Evolutionary conservation across 2,888 invertebrate species (phyloP).

Genomic region (Oxyteleia sp.): DNA sequence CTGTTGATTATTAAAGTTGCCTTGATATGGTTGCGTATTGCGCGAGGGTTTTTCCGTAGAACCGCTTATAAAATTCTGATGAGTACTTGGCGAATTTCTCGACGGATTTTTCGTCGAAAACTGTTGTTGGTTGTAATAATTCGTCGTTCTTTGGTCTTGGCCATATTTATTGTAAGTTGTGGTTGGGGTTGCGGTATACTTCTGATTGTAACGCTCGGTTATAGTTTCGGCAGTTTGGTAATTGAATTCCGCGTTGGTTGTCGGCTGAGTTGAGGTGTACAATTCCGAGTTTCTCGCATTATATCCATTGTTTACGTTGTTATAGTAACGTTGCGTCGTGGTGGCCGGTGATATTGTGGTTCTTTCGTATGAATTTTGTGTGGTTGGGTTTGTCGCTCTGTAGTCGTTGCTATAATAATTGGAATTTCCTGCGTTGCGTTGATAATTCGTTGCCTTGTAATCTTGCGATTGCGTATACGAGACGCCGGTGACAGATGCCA

Average conservation of each 20-base stretch:
- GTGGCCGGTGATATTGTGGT: conserved; percentile 54
- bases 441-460: conserved; percentile 64
- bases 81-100: conserved; percentile 75
- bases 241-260: conserved; percentile 29
- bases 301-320: conserved; percentile 31
- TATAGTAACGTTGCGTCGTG: conserved; percentile 72
- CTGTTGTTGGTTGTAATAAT: conserved; percentile 64
- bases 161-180: conserved; percentile 27
- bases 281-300: conserved; percentile 45
- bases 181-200: conserved; percentile 21
- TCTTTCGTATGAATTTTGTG: conserved; percentile 68
- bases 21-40: conserved; percentile 68
- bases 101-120: conserved; percentile 72
- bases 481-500: conserved; percentile 73
- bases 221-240: conserved; percentile 44
- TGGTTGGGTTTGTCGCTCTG: conserved; percentile 57
- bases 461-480: conserved; percentile 73
- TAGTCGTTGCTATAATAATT: conserved; percentile 71
- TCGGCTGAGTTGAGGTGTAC: conserved; percentile 36
- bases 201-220: conserved; percentile 58
- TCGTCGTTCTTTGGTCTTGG: conserved; percentile 42
- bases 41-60: conserved; percentile 82
- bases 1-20: conserved; percentile 81
- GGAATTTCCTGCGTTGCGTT: conserved; percentile 44
- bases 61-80: conserved; percentile 78